phyloP scores from a whole-genome alignment of 2,888 invertebrate genomes.

The Tiphia femorata region DNA sequence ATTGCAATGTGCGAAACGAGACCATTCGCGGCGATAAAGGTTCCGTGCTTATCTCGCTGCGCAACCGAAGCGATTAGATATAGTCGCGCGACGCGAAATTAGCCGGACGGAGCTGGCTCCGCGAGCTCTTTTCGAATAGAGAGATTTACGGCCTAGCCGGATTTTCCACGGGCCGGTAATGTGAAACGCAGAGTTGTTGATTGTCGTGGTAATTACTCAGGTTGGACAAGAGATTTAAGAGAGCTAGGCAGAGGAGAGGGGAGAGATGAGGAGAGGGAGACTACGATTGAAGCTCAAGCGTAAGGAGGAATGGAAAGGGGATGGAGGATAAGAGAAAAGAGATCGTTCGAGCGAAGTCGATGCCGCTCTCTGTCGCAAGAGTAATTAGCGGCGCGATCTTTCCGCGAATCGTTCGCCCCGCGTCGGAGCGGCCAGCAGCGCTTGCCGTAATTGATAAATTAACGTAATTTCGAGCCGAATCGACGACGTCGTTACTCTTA shows the following conservation, averaged over 20 bases:
- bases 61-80: no score
- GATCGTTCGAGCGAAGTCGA: neutral
- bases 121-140: no score
- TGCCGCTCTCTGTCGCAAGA: slow-evolving; percentile 3
- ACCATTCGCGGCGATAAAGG: no score
- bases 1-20: no score
- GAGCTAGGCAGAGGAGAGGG: slow-evolving; percentile 1
- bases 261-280: neutral
- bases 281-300: no score
- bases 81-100: no score
- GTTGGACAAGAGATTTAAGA: slow-evolving; percentile 10
- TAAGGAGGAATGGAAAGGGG: no score
- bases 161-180: slow-evolving; percentile 1
- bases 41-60: no score
- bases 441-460: slow-evolving; percentile 21
- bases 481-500: slow-evolving; percentile 11
- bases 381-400: slow-evolving; percentile 23
- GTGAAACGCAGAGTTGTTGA: slow-evolving; percentile 12
- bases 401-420: slow-evolving; percentile 3
- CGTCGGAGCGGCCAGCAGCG: no score
- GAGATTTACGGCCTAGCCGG: slow-evolving; percentile 13
- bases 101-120: no score
- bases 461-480: slow-evolving; percentile 12
- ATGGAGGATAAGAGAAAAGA: no score
- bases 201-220: slow-evolving; percentile 19